Evolutionary conservation across 2,113 vertebrate genomes (phyloP), one percentile per base, ranked within the genome.

Genomic region (Castor canadensis): DNA sequence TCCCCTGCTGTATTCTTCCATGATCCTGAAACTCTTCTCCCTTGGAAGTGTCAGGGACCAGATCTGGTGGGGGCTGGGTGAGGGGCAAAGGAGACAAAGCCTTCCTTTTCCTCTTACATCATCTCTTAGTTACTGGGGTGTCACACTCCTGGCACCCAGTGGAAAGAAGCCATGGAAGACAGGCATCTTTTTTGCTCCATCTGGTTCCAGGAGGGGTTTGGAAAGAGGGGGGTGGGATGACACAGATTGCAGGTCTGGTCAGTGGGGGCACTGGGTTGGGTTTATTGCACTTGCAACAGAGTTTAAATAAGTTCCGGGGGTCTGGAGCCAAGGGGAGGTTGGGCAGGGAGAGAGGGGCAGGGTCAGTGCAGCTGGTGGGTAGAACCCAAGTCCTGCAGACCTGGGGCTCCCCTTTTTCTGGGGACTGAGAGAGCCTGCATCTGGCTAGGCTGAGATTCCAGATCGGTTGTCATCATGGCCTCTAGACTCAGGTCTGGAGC

Each of bases 231-330:
- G 64, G 40, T 49, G 73, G 19, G 54, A 94, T 80, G 81, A 69
- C 35, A 88, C 72, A 72, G 75, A 95, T 40, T 72, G 85, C 73
- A 87, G 69, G 86, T 96, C 82, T 83, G 91, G 60, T 96, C 94
- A 93, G 69, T 95, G 87, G 95, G 89, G 89, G 84, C 93, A 89
- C 94, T 83, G 93, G 96, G 96, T 94, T 28, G 95, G 97, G 97
- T 98, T 98, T 98, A 98, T 98, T 98, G 98, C 98, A 98, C 98
- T 98, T 98, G 98, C 98, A 98, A 98, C 97, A 97, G 96, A 98
- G 97, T 97, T 98, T 98, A 98, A 98, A 98, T 98, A 98, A 97
- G 96, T 96, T 91, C 93, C n/a, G 67, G 91, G 94, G 58, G 72
- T 95, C 92, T 40, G 86, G 96, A 89, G 96, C 85, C 9, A 22